phyloP scores from a whole-genome alignment of 1,140 invertebrate genomes.

The Lamellibrachia luymesi region DNA sequence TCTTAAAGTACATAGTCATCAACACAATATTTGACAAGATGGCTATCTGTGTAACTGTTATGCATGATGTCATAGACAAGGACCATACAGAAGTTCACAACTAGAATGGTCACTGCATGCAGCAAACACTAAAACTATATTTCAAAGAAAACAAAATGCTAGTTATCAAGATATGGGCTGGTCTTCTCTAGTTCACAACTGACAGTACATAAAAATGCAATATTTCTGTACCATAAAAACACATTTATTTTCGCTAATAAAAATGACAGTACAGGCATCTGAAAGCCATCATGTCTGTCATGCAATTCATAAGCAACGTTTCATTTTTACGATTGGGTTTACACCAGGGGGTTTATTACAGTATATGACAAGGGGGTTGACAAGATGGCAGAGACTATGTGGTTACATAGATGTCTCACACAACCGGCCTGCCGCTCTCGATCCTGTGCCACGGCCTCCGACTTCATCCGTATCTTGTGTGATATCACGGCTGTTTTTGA shows the following conservation, averaged over 20 bases:
- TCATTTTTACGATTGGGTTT: neutral
- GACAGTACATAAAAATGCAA: neutral
- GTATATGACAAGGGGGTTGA: neutral
- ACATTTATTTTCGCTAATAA: neutral
- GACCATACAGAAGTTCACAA: neutral
- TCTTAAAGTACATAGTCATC: neutral
- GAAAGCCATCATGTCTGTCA: neutral
- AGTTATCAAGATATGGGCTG: neutral
- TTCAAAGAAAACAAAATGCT: neutral
- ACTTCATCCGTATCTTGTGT: neutral
- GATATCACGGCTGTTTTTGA: neutral
- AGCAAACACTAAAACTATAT: neutral
- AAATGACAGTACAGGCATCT: neutral
- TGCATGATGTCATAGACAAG: neutral
- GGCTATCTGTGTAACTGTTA: neutral
- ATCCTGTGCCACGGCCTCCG: neutral
- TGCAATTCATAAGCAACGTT: neutral
- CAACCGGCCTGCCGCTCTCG: neutral
- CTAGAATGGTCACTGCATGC: neutral
- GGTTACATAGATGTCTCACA: neutral
- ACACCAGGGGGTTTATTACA: neutral
- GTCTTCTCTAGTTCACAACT: neutral
- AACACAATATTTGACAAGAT: neutral
- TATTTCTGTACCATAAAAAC: neutral
- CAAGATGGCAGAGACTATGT: neutral